Conservation (phyloP, 2,888 invertebrate species). For the Phyllotreta cruciferae region DNA sequence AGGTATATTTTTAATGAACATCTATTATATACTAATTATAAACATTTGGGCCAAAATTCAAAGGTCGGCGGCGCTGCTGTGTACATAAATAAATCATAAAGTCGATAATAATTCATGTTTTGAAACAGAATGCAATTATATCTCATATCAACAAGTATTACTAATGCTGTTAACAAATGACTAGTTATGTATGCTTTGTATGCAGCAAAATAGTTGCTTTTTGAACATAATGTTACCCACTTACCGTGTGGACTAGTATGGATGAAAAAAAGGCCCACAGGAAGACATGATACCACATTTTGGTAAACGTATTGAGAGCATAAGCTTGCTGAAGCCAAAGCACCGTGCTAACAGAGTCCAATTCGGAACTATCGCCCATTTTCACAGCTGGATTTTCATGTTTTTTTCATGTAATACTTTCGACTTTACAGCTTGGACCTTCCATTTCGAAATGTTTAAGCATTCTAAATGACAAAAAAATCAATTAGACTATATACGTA, state of each 20-base stretch:
- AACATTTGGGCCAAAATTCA: too few species aligned
- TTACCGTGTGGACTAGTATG: slow-evolving; percentile 82
- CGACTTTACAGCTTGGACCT: slow-evolving; percentile 41
- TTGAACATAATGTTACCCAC: slow-evolving; percentile 23
- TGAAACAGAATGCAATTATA: too few species aligned
- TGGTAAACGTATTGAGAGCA: slow-evolving; percentile 75
- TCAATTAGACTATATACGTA: background rate
- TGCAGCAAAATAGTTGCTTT: too few species aligned
- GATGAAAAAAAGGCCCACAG: slow-evolving; percentile 95
- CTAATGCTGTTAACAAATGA: too few species aligned
- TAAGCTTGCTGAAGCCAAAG: slow-evolving; percentile 56
- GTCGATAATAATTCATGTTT: too few species aligned
- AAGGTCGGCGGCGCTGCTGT: too few species aligned
- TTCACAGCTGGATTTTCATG: slow-evolving; percentile 37
- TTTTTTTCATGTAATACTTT: slow-evolving; percentile 46
- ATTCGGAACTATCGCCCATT: slow-evolving; percentile 50
- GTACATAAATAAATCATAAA: too few species aligned
- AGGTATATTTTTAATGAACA: too few species aligned
- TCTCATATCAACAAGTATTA: too few species aligned
- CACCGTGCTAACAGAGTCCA: slow-evolving; percentile 56
- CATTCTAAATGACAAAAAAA: slow-evolving; percentile 9
- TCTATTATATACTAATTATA: too few species aligned
- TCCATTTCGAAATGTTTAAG: slow-evolving; percentile 38
- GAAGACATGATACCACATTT: slow-evolving; percentile 98
- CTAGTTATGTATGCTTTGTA: too few species aligned